Percentiles rank a stretch among this genome's conserved stretches.
phyloP scores from a whole-genome alignment of 2,113 vertebrate species.

The Clarias magur region DNA sequence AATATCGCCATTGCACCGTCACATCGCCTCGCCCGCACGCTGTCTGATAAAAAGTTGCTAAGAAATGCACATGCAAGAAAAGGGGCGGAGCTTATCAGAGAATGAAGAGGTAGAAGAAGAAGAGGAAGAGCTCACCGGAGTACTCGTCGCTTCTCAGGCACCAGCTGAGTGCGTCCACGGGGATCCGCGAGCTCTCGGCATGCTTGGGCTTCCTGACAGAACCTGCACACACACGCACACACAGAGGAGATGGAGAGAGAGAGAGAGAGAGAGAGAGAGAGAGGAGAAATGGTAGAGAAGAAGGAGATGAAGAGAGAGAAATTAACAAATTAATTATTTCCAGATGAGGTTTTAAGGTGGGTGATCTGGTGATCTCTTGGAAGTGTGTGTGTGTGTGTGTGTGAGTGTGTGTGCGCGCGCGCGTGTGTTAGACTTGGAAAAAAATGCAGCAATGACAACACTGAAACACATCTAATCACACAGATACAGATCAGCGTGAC shows the following conservation, averaged over 20 bases:
- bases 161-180: constrained; percentile 77
- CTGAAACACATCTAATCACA: no score
- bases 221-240: constrained; percentile 76
- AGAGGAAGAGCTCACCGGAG: constrained; percentile 49
- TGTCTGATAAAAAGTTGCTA: neutral
- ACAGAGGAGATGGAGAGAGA: constrained; percentile 24
- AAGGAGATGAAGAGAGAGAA: constrained; percentile 49
- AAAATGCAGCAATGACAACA: no score
- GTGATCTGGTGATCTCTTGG: constrained; percentile 72
- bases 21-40: neutral
- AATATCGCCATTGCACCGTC: neutral
- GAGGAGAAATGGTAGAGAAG: neutral
- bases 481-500: no score
- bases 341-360: constrained; percentile 74
- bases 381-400: neutral
- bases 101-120: neutral
- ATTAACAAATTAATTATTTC: constrained; percentile 70
- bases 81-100: neutral
- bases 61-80: neutral
- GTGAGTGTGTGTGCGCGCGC: constrained; percentile 6
- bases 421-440: constrained; percentile 3
- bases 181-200: constrained; percentile 85
- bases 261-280: constrained; percentile 23
- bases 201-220: constrained; percentile 88
- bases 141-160: constrained; percentile 77